Conservation (phyloP, 2,113 vertebrate species). For the Geothlypis trichas region DNA sequence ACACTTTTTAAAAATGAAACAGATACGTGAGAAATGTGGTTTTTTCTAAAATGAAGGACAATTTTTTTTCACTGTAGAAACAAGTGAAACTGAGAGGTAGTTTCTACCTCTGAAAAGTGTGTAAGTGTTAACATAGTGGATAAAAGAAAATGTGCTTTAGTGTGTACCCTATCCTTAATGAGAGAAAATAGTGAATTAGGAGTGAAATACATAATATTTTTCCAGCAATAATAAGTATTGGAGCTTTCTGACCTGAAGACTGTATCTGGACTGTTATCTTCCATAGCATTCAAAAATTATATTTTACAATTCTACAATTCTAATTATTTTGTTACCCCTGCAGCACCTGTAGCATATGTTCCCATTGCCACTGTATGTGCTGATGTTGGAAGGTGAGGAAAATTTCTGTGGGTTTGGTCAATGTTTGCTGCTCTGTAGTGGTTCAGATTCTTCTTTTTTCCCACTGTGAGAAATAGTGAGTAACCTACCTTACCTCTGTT, state of each 20-base stretch:
- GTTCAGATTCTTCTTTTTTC: neutral
- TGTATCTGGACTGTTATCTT: neutral
- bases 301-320: neutral
- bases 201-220: neutral
- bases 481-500: neutral
- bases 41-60: neutral
- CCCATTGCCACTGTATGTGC: neutral
- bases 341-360: neutral
- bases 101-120: neutral
- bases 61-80: rapidly evolving
- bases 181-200: neutral
- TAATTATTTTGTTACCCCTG: neutral
- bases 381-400: neutral
- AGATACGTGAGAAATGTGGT: neutral
- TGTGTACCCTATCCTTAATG: neutral
- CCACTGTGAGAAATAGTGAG: neutral
- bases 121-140: neutral
- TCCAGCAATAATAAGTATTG: neutral
- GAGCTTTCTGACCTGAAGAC: neutral
- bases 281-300: neutral
- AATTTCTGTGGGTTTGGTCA: neutral
- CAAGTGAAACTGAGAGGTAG: neutral
- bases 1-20: neutral
- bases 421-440: neutral
- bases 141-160: neutral